Base-by-base conservation (phyloP, 1,140 invertebrate genomes). In the Diabrotica virgifera region DNA sequence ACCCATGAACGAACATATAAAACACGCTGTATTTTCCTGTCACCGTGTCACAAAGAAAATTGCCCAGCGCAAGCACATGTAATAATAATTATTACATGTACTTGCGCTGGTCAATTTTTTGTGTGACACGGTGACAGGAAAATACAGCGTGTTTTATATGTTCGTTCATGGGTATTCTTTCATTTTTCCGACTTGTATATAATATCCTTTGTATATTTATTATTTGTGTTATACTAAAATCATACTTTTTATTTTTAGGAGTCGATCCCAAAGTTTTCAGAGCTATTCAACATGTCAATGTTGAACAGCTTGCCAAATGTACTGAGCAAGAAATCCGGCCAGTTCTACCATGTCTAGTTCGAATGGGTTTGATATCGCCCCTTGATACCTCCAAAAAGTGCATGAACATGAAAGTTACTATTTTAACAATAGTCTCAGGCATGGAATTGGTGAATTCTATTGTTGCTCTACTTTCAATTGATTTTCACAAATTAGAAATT, bases 371-470 rank as follows among this genome's bases (percentile, higher is more conserved):
- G 0, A 95, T 96, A 69, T 90, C 90, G 36, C 91, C 94, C 6
- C 79, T 95, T 24, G 95, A 97, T 79, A 89, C 88, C 59, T 94
- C 93, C 0, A 86, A 86, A 70, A 87, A 90, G 51, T 97, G 94
- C 78, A 87, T 89, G 5, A 88, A 91, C 71, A 89, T 88, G 8
- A 88, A 93, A 68, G 95, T 95, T 77, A 89, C 92, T 70, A 93
- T 97, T 54, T 79, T 97, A 0, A 91, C 92, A 10, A 86, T 96
- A 37, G 81, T 98, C 0, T 93, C 93, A 1, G 92, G 92, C 5
- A 93, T 96, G 67, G 95, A 97, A 79, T 85, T 93, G 36, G 95
- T 97, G 0, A 98, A 98, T 80, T 93, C 93, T 53, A 92, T 98
- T 59, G 95, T 98, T 6, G 93, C 92, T 8, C 81, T 97, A 5